Percentiles rank a stretch among this genome's conserved stretches.
These are phyloP conservation scores for Neelides sp. DNA, from an alignment of 1,140 invertebrate species.

Conservation along the genomic window DNA sequence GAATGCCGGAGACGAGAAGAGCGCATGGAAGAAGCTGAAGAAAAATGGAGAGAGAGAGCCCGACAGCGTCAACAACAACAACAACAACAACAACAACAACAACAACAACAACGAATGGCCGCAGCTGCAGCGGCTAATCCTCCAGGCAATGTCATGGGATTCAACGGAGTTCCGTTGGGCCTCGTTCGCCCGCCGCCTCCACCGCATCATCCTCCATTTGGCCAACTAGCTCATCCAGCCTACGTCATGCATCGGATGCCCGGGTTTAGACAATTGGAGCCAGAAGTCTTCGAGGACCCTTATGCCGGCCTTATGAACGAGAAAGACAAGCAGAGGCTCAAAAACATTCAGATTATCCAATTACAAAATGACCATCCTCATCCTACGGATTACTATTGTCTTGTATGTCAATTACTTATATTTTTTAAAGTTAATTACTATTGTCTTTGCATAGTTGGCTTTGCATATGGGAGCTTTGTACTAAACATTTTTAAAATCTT, in stretches of 20 bases:
- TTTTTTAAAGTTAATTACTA: too few relatives aligned
- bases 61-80: not conserved
- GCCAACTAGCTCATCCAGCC: not conserved
- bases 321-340: constrained; percentile 81
- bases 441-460: too few relatives aligned
- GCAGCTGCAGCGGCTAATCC: constrained; percentile 7
- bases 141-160: too few relatives aligned
- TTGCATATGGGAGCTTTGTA: too few relatives aligned
- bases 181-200: not conserved
- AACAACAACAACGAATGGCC: not conserved
- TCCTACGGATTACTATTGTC: constrained; percentile 74
- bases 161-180: constrained; percentile 2
- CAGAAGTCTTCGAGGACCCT: constrained; percentile 48
- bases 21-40: too few relatives aligned
- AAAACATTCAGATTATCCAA: constrained; percentile 82
- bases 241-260: not conserved
- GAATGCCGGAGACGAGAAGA: too few relatives aligned
- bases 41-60: too few relatives aligned
- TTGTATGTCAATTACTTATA: constrained; percentile 40
- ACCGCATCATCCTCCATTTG: not conserved
- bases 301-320: constrained; percentile 81
- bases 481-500: too few relatives aligned
- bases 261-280: not conserved
- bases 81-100: constrained; percentile 1
- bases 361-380: constrained; percentile 72